Conservation (phyloP, 2,888 invertebrate genomes). For the Willowsia nigromaculata region DNA sequence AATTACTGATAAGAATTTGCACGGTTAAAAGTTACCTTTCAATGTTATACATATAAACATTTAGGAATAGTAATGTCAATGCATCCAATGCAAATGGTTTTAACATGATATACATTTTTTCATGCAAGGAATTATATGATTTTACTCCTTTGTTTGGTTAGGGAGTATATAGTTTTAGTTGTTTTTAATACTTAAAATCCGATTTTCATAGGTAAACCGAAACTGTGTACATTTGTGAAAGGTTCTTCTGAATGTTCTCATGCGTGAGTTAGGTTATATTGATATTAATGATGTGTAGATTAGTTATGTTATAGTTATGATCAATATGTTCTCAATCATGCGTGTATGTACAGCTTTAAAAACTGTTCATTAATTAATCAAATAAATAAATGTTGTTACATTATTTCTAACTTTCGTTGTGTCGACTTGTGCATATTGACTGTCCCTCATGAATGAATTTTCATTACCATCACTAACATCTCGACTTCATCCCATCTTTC, state of each 20-base stretch:
- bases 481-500: no score
- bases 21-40: slow-evolving; percentile 69
- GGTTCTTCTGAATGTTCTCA: background rate
- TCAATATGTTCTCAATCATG: background rate
- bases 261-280: background rate
- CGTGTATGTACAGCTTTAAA: slow-evolving; percentile 50
- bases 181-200: background rate
- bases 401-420: background rate
- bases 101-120: background rate
- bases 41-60: background rate
- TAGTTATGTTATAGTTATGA: no score
- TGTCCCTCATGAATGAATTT: no score
- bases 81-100: slow-evolving; percentile 64
- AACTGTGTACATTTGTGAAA: no score
- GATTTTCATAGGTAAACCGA: no score
- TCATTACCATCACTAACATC: no score
- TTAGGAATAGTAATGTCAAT: slow-evolving; percentile 40
- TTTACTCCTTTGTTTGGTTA: background rate
- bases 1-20: slow-evolving; percentile 18
- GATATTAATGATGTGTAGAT: no score
- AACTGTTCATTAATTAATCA: slow-evolving; percentile 31
- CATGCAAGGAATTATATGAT: background rate
- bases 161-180: background rate
- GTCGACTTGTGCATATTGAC: background rate
- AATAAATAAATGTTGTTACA: background rate